Evolutionary conservation across 2,888 invertebrate genomes (phyloP).

Genomic region (Coelogynopora nodosa): DNA sequence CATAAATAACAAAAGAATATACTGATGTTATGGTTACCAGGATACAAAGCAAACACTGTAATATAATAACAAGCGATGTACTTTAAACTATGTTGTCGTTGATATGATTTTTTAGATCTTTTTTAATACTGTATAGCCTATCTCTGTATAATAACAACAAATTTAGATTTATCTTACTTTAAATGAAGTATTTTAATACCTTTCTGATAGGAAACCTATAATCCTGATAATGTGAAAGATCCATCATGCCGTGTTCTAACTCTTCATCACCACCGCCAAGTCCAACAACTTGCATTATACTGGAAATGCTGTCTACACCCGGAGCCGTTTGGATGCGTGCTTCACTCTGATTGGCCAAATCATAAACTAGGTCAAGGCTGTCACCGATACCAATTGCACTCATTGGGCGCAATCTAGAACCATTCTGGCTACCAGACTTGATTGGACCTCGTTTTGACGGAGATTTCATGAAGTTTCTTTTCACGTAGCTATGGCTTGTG

Average conservation of each 20-base stretch:
- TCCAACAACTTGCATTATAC: neutral
- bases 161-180: too few relatives aligned
- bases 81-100: too few relatives aligned
- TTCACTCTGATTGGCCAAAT: neutral
- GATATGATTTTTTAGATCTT: too few relatives aligned
- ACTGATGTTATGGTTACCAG: too few relatives aligned
- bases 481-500: neutral
- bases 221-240: neutral
- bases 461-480: neutral
- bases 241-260: neutral
- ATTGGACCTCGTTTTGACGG: neutral
- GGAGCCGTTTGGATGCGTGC: neutral
- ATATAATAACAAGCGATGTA: too few relatives aligned
- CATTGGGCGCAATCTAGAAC: neutral
- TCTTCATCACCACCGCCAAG: neutral
- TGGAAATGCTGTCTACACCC: neutral
- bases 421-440: neutral
- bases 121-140: too few relatives aligned
- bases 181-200: too few relatives aligned
- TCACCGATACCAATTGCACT: neutral
- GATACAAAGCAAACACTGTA: too few relatives aligned
- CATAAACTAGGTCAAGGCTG: neutral
- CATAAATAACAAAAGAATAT: too few relatives aligned
- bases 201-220: neutral
- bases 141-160: too few relatives aligned